phyloP scores from a whole-genome alignment of 2,797 vertebrate species.

The Bovichtus diacanthus region DNA sequence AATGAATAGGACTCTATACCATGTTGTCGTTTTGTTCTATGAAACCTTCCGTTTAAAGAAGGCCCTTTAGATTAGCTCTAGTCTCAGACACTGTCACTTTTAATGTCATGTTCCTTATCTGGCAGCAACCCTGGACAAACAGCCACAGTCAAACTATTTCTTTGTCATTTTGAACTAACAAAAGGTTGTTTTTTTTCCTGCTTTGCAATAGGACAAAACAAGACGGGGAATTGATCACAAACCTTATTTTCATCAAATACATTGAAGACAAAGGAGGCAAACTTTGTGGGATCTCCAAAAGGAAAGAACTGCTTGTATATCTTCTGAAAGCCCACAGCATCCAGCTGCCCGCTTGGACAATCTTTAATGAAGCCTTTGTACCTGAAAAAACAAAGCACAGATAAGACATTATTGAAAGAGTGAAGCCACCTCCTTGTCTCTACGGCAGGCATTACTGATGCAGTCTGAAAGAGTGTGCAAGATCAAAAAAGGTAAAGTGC shows the following conservation, averaged over 20 bases:
- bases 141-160: neutral
- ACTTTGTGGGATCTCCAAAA: conserved; percentile 98
- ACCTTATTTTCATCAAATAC: conserved; percentile 99
- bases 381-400: conserved; percentile 81
- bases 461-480: conserved; percentile 33
- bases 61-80: conserved; percentile 8
- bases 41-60: conserved; percentile 7
- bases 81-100: neutral
- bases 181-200: no score
- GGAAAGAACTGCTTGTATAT: conserved; percentile 99
- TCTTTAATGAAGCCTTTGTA: conserved; percentile 99
- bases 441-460: conserved; percentile 27
- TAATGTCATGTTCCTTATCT: conserved; percentile 17
- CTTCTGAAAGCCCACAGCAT: conserved; percentile 97
- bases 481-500: conserved; percentile 68
- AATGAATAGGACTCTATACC: conserved; percentile 13
- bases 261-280: conserved; percentile 98
- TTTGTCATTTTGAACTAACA: neutral
- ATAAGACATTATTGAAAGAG: no score
- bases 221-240: conserved; percentile 43
- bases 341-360: conserved; percentile 97
- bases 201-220: neutral
- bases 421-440: conserved; percentile 23
- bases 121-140: neutral
- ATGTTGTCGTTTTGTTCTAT: conserved; percentile 12